Base-by-base conservation (phyloP, 2,797 vertebrate species). In the Discoglossus pictus region DNA sequence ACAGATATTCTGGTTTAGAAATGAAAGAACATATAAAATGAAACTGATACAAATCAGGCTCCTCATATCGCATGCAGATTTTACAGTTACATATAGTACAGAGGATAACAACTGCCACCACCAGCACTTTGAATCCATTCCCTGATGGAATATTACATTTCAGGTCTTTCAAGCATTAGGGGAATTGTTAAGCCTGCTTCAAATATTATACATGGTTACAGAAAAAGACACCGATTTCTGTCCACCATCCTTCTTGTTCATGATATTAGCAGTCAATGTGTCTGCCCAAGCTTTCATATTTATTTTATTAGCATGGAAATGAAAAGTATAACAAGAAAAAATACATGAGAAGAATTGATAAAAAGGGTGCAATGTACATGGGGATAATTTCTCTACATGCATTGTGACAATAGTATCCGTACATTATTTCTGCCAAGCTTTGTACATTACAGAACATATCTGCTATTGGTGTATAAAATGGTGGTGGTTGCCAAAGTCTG, bases 201-300 rank as follows among this genome's bases (percentile, higher is more conserved):
- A 54, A 54, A 54, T 34, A 35, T 6, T 35, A 4, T 53, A 35
- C 35, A 10, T 35, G 50, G 34, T 27, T 53, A 35, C 50, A 35
- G 16, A 18, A 17, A 53, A 9, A 11, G 27, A 35, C n/a, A 18
- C n/a, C 23, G 34, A 20, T 54, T 38, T 54, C 27, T 13, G 11
- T 16, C 25, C 34, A 54, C 51, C 21, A 12, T 54, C 25, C 7
- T 51, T 51, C 13, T 24, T 34, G 25, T 52, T 52, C 8, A 34
- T 35, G 12, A 16, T 12, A 55, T 36, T 23, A 47, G 31, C 42
- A 61, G 42, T 23, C 17, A 47, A 17, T 38, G 27, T 53, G 51
- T 52, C 27, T 52, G 50, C 25, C 16, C 7, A 10, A 52, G 15
- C 25, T 50, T 15, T 7, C 13, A 9, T 17, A 52, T 35, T 17